Evolutionary conservation across 2,888 invertebrate genomes (phyloP), one percentile per base, ranked within the genome.

Genomic region (Oscheius sp.): DNA sequence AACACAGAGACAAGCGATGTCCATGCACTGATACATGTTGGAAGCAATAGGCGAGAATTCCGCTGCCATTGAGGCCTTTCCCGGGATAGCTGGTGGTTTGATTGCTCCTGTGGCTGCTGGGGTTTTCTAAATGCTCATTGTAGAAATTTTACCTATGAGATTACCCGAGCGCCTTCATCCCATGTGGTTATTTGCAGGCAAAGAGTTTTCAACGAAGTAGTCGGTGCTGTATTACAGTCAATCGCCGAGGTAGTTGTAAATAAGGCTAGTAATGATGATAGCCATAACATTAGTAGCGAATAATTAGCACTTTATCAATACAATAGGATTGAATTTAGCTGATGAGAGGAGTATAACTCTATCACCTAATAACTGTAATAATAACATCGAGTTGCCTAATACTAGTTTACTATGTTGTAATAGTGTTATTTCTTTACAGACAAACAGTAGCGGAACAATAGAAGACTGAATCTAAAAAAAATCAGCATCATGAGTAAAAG

Each of bases 1-100:
- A 0, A 69, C 71, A 36, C 76, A 76, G 12, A 76, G 68, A 67
- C 76, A 76, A 0, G 72, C 72, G 26, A 76, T 70, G 51, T 72
- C 72, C 76, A 76, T 76, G 49, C 76, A 76, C 28, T 74, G 74
- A 38, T 72, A 72, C 32, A 74, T 70, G 54, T 70, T 74, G 9
- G 66, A 66, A 0, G 76, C 72, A 36, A 76, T 76, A 24, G 76
- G 76, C 12, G 72, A 70, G 56, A 74, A 74, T 44, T 74, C 76
- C 9, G 76, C 76, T 0, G 73, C 75, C 71, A 75, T 75, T 1
- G 28, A 22, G 17, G 74, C 71, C 50, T 70, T 51, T 24, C 74
- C 74, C 12, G 54, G 71, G 20, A 80, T 75, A 33, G 78, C 79
- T 2, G 81, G 81, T 0, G 81, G 76, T 28, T 75, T 71, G n/a